A percentile compares a stretch with the other conserved stretches of the same genome.
Conservation (phyloP, 2,797 vertebrate genomes). For the Allobates femoralis region DNA sequence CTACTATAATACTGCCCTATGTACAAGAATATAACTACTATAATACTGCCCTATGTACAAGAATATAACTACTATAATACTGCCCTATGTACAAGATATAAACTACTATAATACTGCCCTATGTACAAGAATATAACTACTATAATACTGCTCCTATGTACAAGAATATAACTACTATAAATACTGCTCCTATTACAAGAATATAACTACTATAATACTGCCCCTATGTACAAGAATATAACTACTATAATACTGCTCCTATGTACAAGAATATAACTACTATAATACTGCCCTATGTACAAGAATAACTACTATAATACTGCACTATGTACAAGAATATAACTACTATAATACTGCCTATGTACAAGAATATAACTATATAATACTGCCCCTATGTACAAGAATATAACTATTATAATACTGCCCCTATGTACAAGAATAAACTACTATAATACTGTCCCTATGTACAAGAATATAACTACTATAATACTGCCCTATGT, state of each 20-base stretch:
- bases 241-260: not conserved
- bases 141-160: conserved; percentile 1
- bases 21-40: conserved; percentile 1
- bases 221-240: too few relatives aligned
- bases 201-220: not conserved
- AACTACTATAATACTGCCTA: too few relatives aligned
- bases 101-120: conserved; percentile 9
- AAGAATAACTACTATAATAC: too few relatives aligned
- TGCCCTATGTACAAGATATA: not conserved
- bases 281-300: too few relatives aligned
- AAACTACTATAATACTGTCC: not conserved
- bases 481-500: conserved; percentile 4
- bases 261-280: too few relatives aligned
- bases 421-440: not conserved
- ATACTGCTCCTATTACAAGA: too few relatives aligned
- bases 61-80: conserved; percentile 10
- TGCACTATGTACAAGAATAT: not conserved
- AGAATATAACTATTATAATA: not conserved
- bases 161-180: conserved; percentile 1
- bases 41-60: conserved; percentile 3
- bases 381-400: not conserved
- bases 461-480: not conserved
- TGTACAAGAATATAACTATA: not conserved
- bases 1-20: conserved; percentile 12
- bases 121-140: not conserved